Evolutionary conservation across 2,113 vertebrate species (phyloP).

Genomic region (Ageneiosus marmoratus): DNA sequence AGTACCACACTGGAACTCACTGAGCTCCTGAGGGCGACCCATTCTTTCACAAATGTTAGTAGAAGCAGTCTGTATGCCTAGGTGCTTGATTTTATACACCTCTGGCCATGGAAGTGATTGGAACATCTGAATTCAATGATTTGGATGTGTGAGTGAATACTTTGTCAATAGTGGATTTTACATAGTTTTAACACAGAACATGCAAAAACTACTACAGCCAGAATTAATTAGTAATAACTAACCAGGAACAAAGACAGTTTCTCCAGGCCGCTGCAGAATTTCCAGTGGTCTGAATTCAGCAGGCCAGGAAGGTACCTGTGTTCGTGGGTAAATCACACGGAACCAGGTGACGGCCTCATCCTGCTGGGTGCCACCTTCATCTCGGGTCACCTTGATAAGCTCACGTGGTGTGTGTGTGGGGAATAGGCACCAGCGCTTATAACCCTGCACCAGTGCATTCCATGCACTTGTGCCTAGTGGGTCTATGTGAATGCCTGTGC

Average conservation of each 20-base stretch:
- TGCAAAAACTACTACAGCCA: not conserved
- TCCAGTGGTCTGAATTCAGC: constrained; percentile 91
- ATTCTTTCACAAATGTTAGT: no score
- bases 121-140: no score
- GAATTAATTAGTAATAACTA: constrained; percentile 51
- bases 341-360: constrained; percentile 99
- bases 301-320: constrained; percentile 89
- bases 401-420: constrained; percentile 95
- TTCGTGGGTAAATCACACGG: constrained; percentile 88
- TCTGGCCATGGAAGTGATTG: no score
- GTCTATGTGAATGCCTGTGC: constrained; percentile 97
- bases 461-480: constrained; percentile 96
- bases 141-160: no score
- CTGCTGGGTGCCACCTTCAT: constrained; percentile 97
- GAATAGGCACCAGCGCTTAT: constrained; percentile 97
- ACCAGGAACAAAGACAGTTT: constrained; percentile 98
- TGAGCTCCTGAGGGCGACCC: no score
- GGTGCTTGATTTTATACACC: no score
- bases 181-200: no score
- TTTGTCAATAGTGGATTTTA: no score
- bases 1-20: no score
- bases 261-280: constrained; percentile 91
- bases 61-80: no score
- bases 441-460: constrained; percentile 96
- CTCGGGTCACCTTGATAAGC: constrained; percentile 93